phyloP scores from a whole-genome alignment of 2,113 vertebrate genomes.

The Triplophysa rosa region DNA sequence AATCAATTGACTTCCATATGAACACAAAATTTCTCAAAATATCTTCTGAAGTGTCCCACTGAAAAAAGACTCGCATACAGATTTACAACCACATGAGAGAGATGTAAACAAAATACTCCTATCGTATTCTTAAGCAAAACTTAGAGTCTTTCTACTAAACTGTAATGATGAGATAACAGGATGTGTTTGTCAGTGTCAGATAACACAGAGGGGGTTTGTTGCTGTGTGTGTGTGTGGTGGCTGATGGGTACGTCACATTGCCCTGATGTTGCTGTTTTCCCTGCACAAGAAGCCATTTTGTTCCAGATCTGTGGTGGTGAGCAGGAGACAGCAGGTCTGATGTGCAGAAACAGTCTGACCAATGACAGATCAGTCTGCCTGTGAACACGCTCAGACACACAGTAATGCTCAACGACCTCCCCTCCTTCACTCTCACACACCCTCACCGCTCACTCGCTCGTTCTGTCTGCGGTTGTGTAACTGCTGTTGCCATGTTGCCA shows the following conservation, averaged over 20 bases:
- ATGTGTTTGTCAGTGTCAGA: too few relatives aligned
- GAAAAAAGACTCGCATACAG: too few relatives aligned
- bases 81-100: too few relatives aligned
- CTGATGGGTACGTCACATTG: conserved; percentile 74
- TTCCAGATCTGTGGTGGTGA: conserved; percentile 71
- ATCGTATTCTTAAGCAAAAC: too few relatives aligned
- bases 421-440: conserved; percentile 48
- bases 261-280: conserved; percentile 74
- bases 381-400: conserved; percentile 69
- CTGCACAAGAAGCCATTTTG: conserved; percentile 79
- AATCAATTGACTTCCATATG: too few relatives aligned
- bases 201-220: too few relatives aligned
- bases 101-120: too few relatives aligned
- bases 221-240: conserved; percentile 51
- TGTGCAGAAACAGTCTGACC: conserved; percentile 59
- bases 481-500: conserved; percentile 77
- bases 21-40: too few relatives aligned
- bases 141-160: too few relatives aligned
- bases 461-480: conserved; percentile 65
- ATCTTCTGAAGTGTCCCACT: too few relatives aligned
- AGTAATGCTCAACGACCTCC: conserved; percentile 61
- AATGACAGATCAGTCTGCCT: conserved; percentile 75
- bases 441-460: conserved; percentile 27
- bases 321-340: conserved; percentile 70
- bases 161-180: too few relatives aligned